phyloP scores from a whole-genome alignment of 2,888 invertebrate species.

The Luperina nickerlii region DNA sequence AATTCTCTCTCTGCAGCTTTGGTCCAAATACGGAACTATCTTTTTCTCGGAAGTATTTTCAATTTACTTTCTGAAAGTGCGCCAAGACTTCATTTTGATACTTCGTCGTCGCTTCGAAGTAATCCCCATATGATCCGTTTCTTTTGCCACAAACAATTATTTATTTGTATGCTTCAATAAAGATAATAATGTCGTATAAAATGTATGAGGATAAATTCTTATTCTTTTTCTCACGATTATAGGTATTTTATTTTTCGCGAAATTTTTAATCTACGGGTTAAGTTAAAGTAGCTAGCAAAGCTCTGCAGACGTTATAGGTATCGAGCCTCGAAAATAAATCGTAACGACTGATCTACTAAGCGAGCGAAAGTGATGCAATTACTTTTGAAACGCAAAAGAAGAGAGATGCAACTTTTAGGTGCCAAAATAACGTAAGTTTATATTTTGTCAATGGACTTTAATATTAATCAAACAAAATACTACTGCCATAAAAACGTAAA shows the following conservation, averaged over 20 bases:
- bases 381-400: no score
- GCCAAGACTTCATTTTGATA: constrained; percentile 19
- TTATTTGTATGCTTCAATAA: constrained; percentile 11
- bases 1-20: neutral
- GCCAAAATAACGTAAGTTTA: constrained; percentile 25
- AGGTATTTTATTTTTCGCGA: neutral
- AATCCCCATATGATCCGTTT: constrained; percentile 20
- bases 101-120: neutral
- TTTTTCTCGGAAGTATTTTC: constrained; percentile 8
- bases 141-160: neutral
- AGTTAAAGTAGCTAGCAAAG: no score
- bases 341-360: no score
- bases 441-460: constrained; percentile 16
- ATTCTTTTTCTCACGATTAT: neutral
- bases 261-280: neutral
- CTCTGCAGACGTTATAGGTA: no score
- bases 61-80: constrained; percentile 39
- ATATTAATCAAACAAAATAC: constrained; percentile 22
- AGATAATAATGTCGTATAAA: constrained; percentile 8
- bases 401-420: constrained; percentile 3
- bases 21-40: neutral
- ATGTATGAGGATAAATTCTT: neutral
- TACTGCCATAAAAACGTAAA: constrained; percentile 35
- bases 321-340: no score
- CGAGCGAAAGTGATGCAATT: no score